Evolutionary conservation across 2,888 invertebrate species (phyloP), one percentile per base, ranked within the genome.

Genomic region (Ectobius pallidus): DNA sequence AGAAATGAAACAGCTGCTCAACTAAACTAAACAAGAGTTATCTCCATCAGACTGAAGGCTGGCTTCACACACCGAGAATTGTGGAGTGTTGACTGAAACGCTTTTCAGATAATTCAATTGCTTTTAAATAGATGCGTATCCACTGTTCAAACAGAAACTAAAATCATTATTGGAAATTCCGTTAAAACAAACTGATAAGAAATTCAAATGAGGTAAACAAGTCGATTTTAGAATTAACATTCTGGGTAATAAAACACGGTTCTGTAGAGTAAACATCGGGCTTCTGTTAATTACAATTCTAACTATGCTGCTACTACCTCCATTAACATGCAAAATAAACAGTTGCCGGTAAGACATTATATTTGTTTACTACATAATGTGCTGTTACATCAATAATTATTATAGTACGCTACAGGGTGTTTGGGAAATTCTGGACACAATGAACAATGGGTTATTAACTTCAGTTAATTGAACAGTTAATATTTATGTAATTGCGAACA

Each of bases 111-210:
- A 58, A 58, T 58, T 30, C 30, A 30, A 58, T 58, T 58, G 32
- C 58, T 58, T 14, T 58, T 58, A 58, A 58, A 58, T 58, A 58
- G 58, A 58, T 16, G 58, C 25, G 7, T 25, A 30, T 7, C 32
- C n/a, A 30, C 58, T 58, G 58, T 30, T n/a, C 58, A 58, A 58
- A 65, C 18, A 27, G n/a, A 25, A 46, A 46, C 65, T 18, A 42
- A 44, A 46, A 44, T 44, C 30, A 22, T 46, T 65, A 65, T 46
- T 44, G 44, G 65, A 65, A 65, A 65, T 16, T 9, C 18, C 65
- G 65, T 65, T 65, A 30, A 65, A 65, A 65, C 65, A 27, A 25
- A 46, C 46, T 65, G 65, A 65, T 65, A 65, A 65, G 65, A 65
- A 44, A 65, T 46, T 27, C 27, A 46, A 65, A 65, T 65, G 65